These are phyloP conservation scores for Phenganax subtilis DNA, from an alignment of 92 coral and sea anemone genomes.

Conservation along the genomic window DNA sequence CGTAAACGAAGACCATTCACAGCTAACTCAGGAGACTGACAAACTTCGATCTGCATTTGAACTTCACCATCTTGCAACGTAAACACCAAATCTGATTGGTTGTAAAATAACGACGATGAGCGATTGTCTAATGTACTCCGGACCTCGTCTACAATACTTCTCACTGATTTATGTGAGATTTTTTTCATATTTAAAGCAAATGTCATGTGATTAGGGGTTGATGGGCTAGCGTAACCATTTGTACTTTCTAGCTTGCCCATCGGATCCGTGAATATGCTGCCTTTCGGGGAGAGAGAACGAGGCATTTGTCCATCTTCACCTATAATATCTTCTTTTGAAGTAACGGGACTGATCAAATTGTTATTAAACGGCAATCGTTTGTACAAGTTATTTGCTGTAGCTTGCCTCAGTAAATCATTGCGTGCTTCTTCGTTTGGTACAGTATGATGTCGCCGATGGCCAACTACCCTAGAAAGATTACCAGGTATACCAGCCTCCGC, in stretches of 20 bases:
- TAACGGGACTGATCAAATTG: conserved; percentile 63
- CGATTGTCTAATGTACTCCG: conserved; percentile 79
- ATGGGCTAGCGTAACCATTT: conserved; percentile 62
- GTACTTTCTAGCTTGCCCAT: conserved; percentile 61
- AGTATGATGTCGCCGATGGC: conserved; percentile 89
- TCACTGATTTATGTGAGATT: conserved; percentile 80
- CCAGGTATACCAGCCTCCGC: conserved; percentile 59
- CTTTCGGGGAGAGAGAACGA: conserved; percentile 77
- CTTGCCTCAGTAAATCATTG: conserved; percentile 83
- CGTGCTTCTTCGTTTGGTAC: conserved; percentile 85
- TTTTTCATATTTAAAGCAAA: conserved; percentile 76
- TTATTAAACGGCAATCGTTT: conserved; percentile 89
- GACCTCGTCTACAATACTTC: conserved; percentile 83
- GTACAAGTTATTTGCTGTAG: conserved; percentile 80
- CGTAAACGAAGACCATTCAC: conserved; percentile 91
- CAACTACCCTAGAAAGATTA: conserved; percentile 49
- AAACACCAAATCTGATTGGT: conserved; percentile 75
- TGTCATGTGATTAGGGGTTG: conserved; percentile 63
- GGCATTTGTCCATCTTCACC: conserved; percentile 59
- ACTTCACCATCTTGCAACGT: conserved; percentile 87
- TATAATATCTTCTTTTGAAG: conserved; percentile 58
- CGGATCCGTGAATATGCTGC: conserved; percentile 66
- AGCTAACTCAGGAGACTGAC: conserved; percentile 63
- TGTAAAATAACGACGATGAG: conserved; percentile 67
- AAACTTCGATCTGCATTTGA: conserved; percentile 88